These are phyloP conservation scores for Meles meles DNA, from an alignment of 2,113 vertebrate species.

Conservation along the genomic window DNA sequence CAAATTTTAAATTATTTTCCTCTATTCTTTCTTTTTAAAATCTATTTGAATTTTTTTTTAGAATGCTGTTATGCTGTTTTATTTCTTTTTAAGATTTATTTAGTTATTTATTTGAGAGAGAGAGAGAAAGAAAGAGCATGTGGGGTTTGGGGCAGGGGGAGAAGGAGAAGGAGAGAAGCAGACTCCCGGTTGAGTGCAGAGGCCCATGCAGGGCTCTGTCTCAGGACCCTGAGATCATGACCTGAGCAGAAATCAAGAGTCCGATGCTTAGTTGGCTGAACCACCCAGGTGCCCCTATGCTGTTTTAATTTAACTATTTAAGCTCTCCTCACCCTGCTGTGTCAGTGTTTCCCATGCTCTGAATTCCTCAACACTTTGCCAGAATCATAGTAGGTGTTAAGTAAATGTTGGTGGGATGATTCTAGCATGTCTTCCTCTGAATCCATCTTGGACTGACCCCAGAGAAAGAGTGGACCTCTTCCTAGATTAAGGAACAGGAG, in stretches of 20 bases:
- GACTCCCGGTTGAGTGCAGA: background rate
- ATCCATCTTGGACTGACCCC: background rate
- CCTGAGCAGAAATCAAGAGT: background rate
- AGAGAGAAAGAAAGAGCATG: background rate
- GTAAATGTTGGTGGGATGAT: background rate
- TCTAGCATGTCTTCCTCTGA: background rate
- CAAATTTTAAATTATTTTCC: background rate
- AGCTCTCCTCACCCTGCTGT: background rate
- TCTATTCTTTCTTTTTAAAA: background rate
- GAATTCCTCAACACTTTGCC: background rate
- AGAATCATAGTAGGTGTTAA: background rate
- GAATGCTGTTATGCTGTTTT: background rate
- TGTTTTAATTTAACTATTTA: background rate
- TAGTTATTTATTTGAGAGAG: background rate
- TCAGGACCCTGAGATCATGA: background rate
- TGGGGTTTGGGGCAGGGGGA: background rate
- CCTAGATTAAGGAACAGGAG: background rate
- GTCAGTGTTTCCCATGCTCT: background rate
- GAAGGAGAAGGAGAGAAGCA: background rate
- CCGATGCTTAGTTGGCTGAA: background rate
- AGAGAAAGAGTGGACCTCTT: background rate
- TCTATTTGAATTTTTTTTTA: background rate
- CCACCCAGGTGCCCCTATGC: background rate
- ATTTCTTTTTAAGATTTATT: background rate
- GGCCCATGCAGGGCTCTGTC: background rate